Evolutionary conservation across 2,797 vertebrate species (phyloP), one percentile per base, ranked within the genome.

Genomic region (Tauraco hartlaubi): DNA sequence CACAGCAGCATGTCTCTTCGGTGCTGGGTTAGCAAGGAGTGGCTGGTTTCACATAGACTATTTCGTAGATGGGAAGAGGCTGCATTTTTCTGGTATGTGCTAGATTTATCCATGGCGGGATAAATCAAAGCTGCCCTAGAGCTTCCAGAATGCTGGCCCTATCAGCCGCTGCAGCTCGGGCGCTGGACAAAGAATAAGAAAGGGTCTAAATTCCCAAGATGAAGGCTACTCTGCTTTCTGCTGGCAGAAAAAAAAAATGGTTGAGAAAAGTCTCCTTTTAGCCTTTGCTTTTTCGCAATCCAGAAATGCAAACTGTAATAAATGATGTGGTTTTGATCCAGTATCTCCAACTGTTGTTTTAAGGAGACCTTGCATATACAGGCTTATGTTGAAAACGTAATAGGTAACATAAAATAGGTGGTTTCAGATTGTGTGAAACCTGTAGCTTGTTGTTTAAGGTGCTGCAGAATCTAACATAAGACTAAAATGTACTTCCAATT

Each of bases 1-100:
- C 15, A 29, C 8, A 59, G 52, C 20, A n/a, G 16, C 0, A 0
- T 16, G 4, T 69, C 31, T 79, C 77, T 46, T 33, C 0, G 0
- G 58, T 63, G 39, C 28, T 61, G 56, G 31, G 39, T 31, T 78
- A 84, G 55, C 20, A 66, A 44, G 25, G 56, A 52, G n/a, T 66
- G 25, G 11, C 1, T 3, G 19, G 11, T 58, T 94, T 80, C 20
- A 12, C 1, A 1, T 20, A 48, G 11, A 84, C 10, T 41, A 9
- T 81, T 68, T 80, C 5, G 6, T 48, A 81, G 31, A 51, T 63
- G 55, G 31, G 39, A 69, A 76, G 33, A 66, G 23, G 37, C 35
- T 56, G 8, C 1, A 1, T 9, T 39, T 28, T 89, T 58, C 46
- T 90, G 29, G 9, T 74, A 29, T 4, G 2, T 39, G 21, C 43